A percentile compares a stretch with the other conserved stretches of the same genome.
Evolutionary conservation across 2,113 vertebrate genomes (phyloP).

Genomic region (Australoheros scitulus): DNA sequence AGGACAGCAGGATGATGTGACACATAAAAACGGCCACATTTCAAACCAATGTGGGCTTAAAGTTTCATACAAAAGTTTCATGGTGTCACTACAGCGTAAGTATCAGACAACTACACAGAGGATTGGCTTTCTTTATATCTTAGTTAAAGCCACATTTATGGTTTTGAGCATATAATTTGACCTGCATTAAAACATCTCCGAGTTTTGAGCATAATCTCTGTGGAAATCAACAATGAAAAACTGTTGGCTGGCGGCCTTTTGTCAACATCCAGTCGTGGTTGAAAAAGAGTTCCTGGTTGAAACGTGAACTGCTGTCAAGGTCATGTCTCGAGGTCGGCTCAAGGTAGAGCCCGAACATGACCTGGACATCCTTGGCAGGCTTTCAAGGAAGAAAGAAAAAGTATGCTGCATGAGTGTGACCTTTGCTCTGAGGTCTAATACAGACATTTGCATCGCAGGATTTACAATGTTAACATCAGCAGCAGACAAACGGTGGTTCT

Average conservation of each 20-base stretch:
- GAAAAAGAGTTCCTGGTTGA: background rate
- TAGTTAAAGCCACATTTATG: background rate
- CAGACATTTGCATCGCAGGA: background rate
- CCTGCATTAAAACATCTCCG: background rate
- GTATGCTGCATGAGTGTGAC: background rate
- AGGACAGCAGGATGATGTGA: background rate
- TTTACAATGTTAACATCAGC: background rate
- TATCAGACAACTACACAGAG: background rate
- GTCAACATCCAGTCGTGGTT: no score
- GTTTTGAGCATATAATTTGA: background rate
- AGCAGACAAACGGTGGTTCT: background rate
- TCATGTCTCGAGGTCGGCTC: background rate
- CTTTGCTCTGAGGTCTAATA: background rate
- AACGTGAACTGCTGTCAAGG: background rate
- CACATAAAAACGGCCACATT: background rate
- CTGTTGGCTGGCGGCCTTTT: background rate
- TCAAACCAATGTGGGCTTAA: background rate
- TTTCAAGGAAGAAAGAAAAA: background rate
- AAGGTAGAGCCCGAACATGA: no score
- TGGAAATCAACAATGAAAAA: background rate
- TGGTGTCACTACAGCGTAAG: background rate
- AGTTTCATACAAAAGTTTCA: background rate
- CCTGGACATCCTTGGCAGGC: background rate
- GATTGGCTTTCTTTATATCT: background rate
- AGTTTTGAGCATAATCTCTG: background rate